Evolutionary conservation across 2,888 invertebrate genomes (phyloP), one percentile per base, ranked within the genome.

Genomic region (Mellilla xanthometata): DNA sequence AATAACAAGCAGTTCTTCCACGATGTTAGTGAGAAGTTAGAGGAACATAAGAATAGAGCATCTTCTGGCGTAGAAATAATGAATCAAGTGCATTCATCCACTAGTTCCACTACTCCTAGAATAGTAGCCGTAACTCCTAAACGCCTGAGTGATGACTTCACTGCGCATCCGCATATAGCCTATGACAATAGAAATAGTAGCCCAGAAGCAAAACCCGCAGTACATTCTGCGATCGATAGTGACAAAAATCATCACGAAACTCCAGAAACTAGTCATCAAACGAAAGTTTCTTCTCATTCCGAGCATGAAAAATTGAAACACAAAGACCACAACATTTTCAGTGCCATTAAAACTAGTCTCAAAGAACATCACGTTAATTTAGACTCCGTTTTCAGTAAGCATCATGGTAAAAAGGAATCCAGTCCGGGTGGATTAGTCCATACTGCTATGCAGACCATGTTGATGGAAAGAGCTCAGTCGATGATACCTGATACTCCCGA

Each of bases 391-490:
- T 48, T 48, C n/a, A 28, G 47, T 12, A 48, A 38, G 15, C 41
- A 48, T 15, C 46, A 46, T n/a, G 13, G 13, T 13, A 40, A 54
- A 44, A 39, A 35, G 9, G 41, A 42, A 19, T 15, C 12, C 29
- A 33, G 36, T 15, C 27, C 36, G 8, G 70, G 72, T 0, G 81
- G 87, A 0, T 62, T 91, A 23, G 55, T 91, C 39, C 82, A 83
- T 27, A 86, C 88, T 2, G 91, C 91, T 7, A 84, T 91, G 75
- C 84, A 87, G 58, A 90, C 90, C 10, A 91, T 91, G 48, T 68
- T 91, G 3, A 83, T 91, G 65, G 91, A 91, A 54, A 88, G 81
- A 62, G 87, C 90, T 1, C 89, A 83, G 32, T 70, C 78, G 7
- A 54, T 83, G 30, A 66, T 85, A 11, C 79, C 82, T 19, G 60